phyloP scores from a whole-genome alignment of 2,888 invertebrate species.

The Ceriagrion tenellum region DNA sequence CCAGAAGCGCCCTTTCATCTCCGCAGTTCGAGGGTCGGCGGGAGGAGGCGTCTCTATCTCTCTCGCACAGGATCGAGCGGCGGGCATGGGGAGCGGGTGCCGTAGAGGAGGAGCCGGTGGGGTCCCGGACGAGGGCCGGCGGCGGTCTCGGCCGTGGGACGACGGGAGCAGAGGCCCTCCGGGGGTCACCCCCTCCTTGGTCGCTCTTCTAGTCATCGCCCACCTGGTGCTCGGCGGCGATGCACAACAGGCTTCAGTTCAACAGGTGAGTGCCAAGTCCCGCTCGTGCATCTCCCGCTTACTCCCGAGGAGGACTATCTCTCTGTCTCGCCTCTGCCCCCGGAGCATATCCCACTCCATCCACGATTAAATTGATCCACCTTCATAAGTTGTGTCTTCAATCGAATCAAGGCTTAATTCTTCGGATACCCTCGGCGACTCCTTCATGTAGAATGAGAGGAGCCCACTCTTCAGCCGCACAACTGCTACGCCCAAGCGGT shows the following conservation, averaged over 20 bases:
- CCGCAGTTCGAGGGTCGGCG: neutral
- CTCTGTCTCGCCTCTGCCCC: no score
- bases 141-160: neutral
- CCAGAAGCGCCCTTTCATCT: neutral
- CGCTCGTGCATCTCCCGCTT: neutral
- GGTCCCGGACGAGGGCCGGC: neutral
- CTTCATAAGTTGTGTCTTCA: no score
- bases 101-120: neutral
- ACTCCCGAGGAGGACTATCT: neutral
- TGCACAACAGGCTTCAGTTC: slow-evolving; percentile 39
- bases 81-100: neutral
- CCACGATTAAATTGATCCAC: no score
- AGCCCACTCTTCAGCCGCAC: no score
- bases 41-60: neutral
- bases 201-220: neutral
- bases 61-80: neutral
- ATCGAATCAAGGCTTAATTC: no score
- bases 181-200: neutral
- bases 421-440: no score
- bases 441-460: no score
- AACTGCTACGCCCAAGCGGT: no score
- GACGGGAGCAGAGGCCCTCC: neutral
- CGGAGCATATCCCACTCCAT: no score
- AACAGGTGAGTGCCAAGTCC: slow-evolving; percentile 56
- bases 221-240: slow-evolving; percentile 30